Evolutionary conservation across 2,113 vertebrate species (phyloP), one percentile per base, ranked within the genome.

Genomic region (Thryonomys swinderianus): DNA sequence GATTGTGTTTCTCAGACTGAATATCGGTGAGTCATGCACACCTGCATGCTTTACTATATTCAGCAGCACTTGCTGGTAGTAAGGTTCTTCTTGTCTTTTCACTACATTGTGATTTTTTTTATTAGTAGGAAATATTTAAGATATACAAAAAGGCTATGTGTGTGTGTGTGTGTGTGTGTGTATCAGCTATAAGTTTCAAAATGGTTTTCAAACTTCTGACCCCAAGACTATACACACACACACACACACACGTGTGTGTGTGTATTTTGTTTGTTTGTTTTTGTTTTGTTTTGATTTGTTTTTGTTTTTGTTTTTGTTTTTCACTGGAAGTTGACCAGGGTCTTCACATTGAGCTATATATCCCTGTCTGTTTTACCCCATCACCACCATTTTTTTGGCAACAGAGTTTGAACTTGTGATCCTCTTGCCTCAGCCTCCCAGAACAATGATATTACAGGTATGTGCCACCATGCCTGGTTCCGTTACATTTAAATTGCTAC

Each of bases 1-100:
- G 98, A 98, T 12, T 99, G 99, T 97, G 98, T 99, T 96, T 99
- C 99, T 82, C 99, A 99, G 30, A 97, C 98, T 61, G 96, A 98
- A 0, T 99, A 99, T 96, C 98, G 99, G 99, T 99, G 98, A 97
- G 98, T 62, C 32, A n/a, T n/a, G n/a, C n/a, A 6, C 30, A 53
- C 0, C 57, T 82, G 0, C 45, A 12, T 67, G 10, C 21, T 53
- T 79, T 81, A 30, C 67, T 34, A 5, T 32, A 3, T 66, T 53
- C 12, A 37, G 88, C 37, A 55, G 45, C 37, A 27, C 48, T 88
- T n/a, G 55, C 16, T 55, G 40, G 40, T 40, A 3, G 13, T 64
- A 1, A 59, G 83, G 18, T 17, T 85, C 23, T 73, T 89, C 66
- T 89, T 61, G 17, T 91, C 18, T 90, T 95, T 89, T 42, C 11